Evolutionary conservation across 2,888 invertebrate genomes (phyloP).

Genomic region (Argyresthia albistria): DNA sequence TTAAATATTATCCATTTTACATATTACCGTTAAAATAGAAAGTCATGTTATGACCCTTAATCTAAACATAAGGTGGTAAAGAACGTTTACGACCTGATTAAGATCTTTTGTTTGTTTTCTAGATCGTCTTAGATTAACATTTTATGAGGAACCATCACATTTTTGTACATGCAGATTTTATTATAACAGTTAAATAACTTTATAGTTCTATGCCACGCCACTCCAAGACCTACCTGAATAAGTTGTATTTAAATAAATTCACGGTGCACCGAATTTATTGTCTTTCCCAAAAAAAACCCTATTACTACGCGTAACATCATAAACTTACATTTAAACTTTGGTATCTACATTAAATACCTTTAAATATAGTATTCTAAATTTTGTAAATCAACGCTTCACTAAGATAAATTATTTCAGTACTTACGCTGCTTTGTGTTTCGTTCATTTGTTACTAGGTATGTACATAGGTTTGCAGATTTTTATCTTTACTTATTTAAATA

Average conservation of each 20-base stretch:
- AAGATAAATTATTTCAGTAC: too few species aligned
- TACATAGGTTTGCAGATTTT: too few species aligned
- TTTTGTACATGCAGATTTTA: not conserved
- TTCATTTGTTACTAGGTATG: too few species aligned
- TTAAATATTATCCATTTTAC: too few species aligned
- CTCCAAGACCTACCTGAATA: not conserved
- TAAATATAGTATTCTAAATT: not conserved
- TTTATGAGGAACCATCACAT: not conserved
- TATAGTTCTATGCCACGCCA: not conserved
- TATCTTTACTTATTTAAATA: too few species aligned
- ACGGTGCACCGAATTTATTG: not conserved
- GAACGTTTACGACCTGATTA: not conserved
- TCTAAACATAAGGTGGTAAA: too few species aligned
- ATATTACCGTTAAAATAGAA: too few species aligned
- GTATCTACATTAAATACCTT: too few species aligned
- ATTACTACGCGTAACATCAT: slow-evolving; percentile 1
- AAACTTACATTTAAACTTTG: too few species aligned
- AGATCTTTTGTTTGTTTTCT: not conserved
- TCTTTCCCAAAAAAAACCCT: not conserved
- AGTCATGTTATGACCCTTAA: too few species aligned
- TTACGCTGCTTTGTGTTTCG: too few species aligned
- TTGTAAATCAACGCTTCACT: too few species aligned
- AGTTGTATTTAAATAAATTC: slow-evolving; percentile 1
- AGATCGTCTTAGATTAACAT: not conserved
- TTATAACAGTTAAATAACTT: not conserved